Evolutionary conservation across 2,797 vertebrate species (phyloP).

Genomic region (Rhinoraja longicauda): DNA sequence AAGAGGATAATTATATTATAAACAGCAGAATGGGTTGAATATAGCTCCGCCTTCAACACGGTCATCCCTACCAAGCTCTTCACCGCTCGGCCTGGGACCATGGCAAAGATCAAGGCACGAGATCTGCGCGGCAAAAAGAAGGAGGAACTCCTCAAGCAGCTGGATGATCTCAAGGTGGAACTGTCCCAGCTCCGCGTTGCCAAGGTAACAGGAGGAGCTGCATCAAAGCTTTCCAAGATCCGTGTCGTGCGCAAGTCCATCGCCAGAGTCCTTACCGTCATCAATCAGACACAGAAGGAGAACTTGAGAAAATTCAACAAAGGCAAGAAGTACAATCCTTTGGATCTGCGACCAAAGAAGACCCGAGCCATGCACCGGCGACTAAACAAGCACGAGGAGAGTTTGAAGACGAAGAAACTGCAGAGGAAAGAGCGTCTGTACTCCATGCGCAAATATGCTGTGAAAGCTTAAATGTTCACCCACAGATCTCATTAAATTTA

Average conservation of each 20-base stretch:
- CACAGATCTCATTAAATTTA: background rate
- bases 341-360: conserved; percentile 95
- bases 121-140: conserved; percentile 96
- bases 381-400: conserved; percentile 85
- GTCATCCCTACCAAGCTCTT: too few species aligned
- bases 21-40: background rate
- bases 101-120: conserved; percentile 97
- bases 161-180: conserved; percentile 94
- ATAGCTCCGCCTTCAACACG: too few species aligned
- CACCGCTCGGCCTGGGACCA: too few species aligned
- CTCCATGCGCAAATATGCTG: conserved; percentile 81
- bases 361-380: conserved; percentile 86
- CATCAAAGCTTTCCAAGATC: conserved; percentile 94
- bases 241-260: conserved; percentile 96
- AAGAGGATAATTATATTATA: background rate
- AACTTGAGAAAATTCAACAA: conserved; percentile 97
- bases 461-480: conserved; percentile 78
- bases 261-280: conserved; percentile 90
- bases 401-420: conserved; percentile 89
- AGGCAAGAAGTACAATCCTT: conserved; percentile 96
- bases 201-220: conserved; percentile 94
- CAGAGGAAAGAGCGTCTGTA: conserved; percentile 86
- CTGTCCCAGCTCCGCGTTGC: conserved; percentile 94
- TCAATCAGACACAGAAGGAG: conserved; percentile 98
- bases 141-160: conserved; percentile 91